Evolutionary conservation across 2,797 vertebrate species (phyloP).

Genomic region (Menidia menidia): DNA sequence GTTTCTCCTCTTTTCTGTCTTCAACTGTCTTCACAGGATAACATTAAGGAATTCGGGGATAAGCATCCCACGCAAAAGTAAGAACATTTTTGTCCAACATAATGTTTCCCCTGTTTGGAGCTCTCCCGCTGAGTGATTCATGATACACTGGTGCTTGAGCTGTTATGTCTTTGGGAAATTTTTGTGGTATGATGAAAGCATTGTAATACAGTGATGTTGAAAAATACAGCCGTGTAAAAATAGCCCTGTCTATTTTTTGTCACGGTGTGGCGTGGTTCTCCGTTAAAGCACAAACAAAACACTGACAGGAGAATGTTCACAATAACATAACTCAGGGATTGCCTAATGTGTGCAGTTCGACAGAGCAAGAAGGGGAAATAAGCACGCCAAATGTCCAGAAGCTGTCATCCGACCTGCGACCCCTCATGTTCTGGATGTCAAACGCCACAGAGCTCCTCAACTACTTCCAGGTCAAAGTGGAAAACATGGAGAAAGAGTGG

Average conservation of each 20-base stretch:
- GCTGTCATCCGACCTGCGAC: slow-evolving; percentile 89
- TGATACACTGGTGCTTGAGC: slow-evolving; percentile 66
- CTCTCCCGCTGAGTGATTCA: slow-evolving; percentile 69
- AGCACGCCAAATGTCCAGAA: slow-evolving; percentile 85
- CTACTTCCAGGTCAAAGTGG: slow-evolving; percentile 92
- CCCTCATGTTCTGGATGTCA: slow-evolving; percentile 96
- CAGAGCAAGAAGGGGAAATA: slow-evolving; percentile 85
- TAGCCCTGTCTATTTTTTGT: slow-evolving; percentile 65
- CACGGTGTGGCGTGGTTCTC: slow-evolving; percentile 21
- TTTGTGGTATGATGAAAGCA: slow-evolving; percentile 67
- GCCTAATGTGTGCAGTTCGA: slow-evolving; percentile 71
- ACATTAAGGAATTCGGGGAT: slow-evolving; percentile 97
- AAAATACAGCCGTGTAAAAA: slow-evolving; percentile 55
- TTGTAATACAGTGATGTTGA: slow-evolving; percentile 47
- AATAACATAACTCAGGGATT: slow-evolving; percentile 48
- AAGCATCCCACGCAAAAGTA: slow-evolving; percentile 96
- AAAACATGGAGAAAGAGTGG: slow-evolving; percentile 92
- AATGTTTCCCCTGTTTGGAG: slow-evolving; percentile 76
- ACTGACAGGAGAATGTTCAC: slow-evolving; percentile 48
- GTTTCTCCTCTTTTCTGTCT: slow-evolving; percentile 75
- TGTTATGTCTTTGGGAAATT: slow-evolving; percentile 71
- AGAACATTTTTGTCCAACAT: slow-evolving; percentile 78
- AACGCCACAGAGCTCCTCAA: slow-evolving; percentile 94
- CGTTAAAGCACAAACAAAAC: slow-evolving; percentile 33
- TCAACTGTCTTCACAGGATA: slow-evolving; percentile 87